Evolutionary conservation across 2,888 invertebrate species (phyloP), one percentile per base, ranked within the genome.

Genomic region (Lymantria monacha): DNA sequence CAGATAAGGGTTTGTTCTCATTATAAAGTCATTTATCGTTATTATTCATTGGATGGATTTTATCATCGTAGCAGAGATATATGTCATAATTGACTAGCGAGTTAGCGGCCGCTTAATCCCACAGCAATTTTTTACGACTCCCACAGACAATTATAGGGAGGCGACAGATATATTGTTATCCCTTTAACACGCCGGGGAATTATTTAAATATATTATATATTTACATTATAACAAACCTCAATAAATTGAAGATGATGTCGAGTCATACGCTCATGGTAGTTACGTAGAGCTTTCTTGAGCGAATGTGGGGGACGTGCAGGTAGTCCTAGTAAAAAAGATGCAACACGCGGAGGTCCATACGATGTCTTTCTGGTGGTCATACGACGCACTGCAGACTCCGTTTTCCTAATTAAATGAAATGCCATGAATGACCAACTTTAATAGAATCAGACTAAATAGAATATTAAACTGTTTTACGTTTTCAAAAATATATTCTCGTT

Each of bases 161-260:
- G 30, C 30, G 30, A 30, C 30, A 33, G 1, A 10, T 33, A 10
- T 33, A 7, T 33, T 33, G 1, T 33, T 33, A 33, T 9, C 9
- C 9, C 3, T 9, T 33, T 5, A 33, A 9, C 9, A 33, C 33
- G 9, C 30, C n/a, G 30, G 30, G 9, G 30, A 30, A 30, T 7
- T 5, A 30, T 30, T 30, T 30, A 9, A 9, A 7, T 30, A 30
- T 7, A n/a, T n/a, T n/a, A n/a, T n/a, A n/a, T n/a, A n/a, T n/a
- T n/a, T n/a, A n/a, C 5, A 30, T 1, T 5, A 33, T 33, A 33
- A 33, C 33, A 49, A 63, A 91, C 91, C 83, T 91, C 83, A 51
- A 87, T 79, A 55, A 89, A 83, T 57, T 92, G 92, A 11, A 74
- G 12, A 53, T 90, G 88, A 56, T 91, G 90, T 37, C 87, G 76